phyloP scores from a whole-genome alignment of 2,797 vertebrate genomes.

The Columba guinea region DNA sequence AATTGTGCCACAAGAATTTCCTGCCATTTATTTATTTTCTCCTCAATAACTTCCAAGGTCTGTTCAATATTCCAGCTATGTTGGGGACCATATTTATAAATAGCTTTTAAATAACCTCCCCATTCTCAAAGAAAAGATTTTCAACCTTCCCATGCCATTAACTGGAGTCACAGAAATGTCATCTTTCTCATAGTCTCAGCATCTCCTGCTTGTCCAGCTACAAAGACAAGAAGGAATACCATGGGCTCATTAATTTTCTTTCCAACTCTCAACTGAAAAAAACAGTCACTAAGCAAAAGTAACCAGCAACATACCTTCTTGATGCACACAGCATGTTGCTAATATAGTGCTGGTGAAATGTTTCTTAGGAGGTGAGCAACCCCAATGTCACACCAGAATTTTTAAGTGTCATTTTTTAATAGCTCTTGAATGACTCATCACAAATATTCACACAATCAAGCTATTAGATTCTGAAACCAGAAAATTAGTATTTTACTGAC shows the following conservation, averaged over 20 bases:
- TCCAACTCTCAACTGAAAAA: background rate
- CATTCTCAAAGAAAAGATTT: background rate
- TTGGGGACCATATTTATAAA: background rate
- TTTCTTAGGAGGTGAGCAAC: constrained; percentile 4
- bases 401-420: background rate
- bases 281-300: background rate
- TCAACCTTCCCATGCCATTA: background rate
- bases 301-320: background rate
- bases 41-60: background rate
- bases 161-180: background rate
- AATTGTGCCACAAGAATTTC: background rate
- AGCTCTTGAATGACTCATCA: background rate
- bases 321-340: background rate
- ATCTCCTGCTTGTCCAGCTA: background rate
- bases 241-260: background rate
- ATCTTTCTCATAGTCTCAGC: background rate
- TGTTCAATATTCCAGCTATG: background rate
- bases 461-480: background rate
- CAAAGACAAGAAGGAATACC: background rate
- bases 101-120: background rate
- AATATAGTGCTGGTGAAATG: background rate
- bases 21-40: background rate
- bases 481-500: background rate
- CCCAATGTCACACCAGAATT: background rate
- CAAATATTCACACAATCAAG: background rate